Percentiles rank a stretch among this genome's conserved stretches.
Conservation (phyloP, 2,113 vertebrate genomes). For the Pelmatolapia mariae region DNA sequence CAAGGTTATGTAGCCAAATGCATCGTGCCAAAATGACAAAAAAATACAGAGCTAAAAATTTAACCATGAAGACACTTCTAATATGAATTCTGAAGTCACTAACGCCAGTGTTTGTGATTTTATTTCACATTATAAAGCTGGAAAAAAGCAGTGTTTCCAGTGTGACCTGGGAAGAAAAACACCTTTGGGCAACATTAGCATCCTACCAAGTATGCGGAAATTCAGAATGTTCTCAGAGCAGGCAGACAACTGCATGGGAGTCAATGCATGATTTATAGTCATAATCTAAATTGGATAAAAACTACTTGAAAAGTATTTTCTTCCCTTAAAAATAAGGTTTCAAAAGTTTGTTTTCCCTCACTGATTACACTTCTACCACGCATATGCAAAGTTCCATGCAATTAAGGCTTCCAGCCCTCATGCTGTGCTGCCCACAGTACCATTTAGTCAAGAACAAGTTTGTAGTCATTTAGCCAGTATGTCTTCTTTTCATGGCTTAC, state of each 20-base stretch:
- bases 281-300: background rate
- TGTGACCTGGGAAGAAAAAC: background rate
- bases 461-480: background rate
- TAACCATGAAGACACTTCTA: background rate
- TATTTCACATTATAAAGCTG: background rate
- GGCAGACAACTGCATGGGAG: background rate
- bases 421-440: background rate
- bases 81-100: background rate
- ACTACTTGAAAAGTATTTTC: background rate
- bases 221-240: background rate
- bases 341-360: background rate
- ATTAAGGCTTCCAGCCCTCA: background rate
- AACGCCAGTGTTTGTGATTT: background rate
- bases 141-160: background rate
- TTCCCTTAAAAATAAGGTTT: background rate
- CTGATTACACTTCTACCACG: background rate
- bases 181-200: background rate
- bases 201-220: background rate
- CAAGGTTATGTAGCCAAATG: background rate
- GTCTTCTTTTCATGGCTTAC: background rate
- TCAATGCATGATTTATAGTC: background rate
- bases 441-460: background rate
- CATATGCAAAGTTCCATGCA: background rate
- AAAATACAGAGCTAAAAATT: background rate
- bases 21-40: background rate